phyloP scores from a whole-genome alignment of 1,140 invertebrate species.

The Venustaconcha ellipsiformis region DNA sequence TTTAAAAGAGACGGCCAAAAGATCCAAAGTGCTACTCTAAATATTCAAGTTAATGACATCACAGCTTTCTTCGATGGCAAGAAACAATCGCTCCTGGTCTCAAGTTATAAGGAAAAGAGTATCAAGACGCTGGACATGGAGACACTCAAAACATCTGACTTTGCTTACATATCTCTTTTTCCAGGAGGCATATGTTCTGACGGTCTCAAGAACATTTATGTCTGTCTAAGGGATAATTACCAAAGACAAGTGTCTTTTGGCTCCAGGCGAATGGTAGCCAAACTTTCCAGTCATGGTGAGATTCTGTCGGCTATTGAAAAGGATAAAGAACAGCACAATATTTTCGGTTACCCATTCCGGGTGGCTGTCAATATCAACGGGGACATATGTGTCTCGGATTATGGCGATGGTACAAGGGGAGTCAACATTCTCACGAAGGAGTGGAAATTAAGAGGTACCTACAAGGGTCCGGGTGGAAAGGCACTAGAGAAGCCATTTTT shows the following conservation, averaged over 20 bases:
- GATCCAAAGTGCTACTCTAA: constrained; percentile 21
- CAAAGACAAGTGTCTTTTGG: constrained; percentile 15
- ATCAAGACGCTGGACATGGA: constrained; percentile 29
- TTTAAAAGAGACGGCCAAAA: constrained; percentile 28
- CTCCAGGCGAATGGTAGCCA: constrained; percentile 31
- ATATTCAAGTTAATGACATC: constrained; percentile 31
- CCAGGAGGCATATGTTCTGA: constrained; percentile 16
- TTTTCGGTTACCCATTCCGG: constrained; percentile 36
- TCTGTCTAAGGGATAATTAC: constrained; percentile 36
- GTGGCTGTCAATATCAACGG: constrained; percentile 39
- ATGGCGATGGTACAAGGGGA: constrained; percentile 32
- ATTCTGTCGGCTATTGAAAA: constrained; percentile 32
- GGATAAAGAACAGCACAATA: constrained; percentile 25
- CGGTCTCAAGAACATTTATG: constrained; percentile 24
- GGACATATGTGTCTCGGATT: constrained; percentile 38
- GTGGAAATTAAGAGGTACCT: constrained; percentile 25
- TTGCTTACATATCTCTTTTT: constrained; percentile 30
- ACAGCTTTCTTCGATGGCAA: constrained; percentile 17
- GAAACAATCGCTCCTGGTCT: constrained; percentile 29
- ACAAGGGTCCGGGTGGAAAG: constrained; percentile 20
- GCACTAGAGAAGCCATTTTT: constrained; percentile 34
- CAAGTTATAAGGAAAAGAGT: constrained; percentile 27
- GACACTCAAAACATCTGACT: constrained; percentile 26
- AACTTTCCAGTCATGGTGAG: constrained; percentile 36
- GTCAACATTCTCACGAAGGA: constrained; percentile 32